Conservation (phyloP, 2,888 invertebrate genomes). For the Lasioglossum villosulum region DNA sequence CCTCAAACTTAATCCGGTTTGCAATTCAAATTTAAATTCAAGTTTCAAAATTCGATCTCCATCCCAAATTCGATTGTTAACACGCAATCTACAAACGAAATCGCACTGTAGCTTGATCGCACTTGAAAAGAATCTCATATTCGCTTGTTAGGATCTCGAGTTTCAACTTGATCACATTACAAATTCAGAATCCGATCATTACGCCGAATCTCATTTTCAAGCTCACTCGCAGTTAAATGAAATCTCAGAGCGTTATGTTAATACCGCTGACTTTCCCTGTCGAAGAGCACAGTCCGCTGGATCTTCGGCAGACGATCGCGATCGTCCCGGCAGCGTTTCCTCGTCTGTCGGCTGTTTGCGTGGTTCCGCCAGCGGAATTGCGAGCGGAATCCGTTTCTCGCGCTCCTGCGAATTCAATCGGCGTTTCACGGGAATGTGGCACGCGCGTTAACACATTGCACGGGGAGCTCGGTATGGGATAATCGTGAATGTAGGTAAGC, state of each 20-base stretch:
- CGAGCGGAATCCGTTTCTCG: slow-evolving; percentile 53
- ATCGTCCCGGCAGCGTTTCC: not conserved
- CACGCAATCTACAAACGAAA: not conserved
- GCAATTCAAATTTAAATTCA: not conserved
- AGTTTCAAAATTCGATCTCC: no score
- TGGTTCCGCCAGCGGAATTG: not conserved
- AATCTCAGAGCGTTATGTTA: not conserved
- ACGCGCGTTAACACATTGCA: slow-evolving; percentile 73
- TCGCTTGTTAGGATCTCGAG: not conserved
- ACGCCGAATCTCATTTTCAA: not conserved
- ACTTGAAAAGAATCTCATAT: not conserved
- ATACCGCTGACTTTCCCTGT: not conserved
- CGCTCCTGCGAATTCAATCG: slow-evolving; percentile 68
- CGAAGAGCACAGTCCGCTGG: not conserved
- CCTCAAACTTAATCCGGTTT: slow-evolving; percentile 12
- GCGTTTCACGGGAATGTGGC: slow-evolving; percentile 76
- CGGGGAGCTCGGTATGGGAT: slow-evolving; percentile 76
- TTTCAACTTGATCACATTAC: not conserved
- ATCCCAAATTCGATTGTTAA: not conserved
- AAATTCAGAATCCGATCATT: not conserved
- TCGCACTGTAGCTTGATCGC: not conserved
- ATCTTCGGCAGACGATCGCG: not conserved
- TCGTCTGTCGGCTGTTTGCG: not conserved
- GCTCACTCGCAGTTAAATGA: not conserved
- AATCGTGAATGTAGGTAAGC: slow-evolving; percentile 80